Evolutionary conservation across 2,113 vertebrate genomes (phyloP).

Genomic region (Nycticebus coucang): DNA sequence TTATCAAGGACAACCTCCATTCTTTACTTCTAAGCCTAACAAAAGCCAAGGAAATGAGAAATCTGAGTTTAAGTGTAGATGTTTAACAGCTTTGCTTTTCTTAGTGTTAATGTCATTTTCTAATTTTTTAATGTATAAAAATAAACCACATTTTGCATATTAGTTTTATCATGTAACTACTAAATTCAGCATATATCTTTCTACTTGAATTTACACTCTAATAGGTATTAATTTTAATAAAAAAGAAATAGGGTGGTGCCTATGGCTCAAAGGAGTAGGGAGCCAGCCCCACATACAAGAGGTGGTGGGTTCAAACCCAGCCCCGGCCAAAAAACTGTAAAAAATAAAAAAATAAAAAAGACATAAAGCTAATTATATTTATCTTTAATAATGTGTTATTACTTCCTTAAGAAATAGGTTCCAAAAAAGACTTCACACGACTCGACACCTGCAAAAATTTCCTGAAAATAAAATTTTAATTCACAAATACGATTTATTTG

Average conservation of each 20-base stretch:
- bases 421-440: background rate
- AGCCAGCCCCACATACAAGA: too few species aligned
- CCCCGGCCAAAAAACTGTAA: too few species aligned
- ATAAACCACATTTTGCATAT: background rate
- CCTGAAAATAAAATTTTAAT: background rate
- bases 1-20: background rate
- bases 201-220: slow-evolving; percentile 33
- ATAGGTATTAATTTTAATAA: slow-evolving; percentile 62
- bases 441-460: background rate
- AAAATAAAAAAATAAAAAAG: slow-evolving; percentile 23
- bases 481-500: background rate
- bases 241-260: background rate
- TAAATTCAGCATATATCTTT: slow-evolving; percentile 55
- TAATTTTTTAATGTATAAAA: background rate
- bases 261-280: too few species aligned
- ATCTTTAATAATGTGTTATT: background rate
- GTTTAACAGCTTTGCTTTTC: background rate
- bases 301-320: too few species aligned
- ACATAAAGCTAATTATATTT: slow-evolving; percentile 53
- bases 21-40: background rate
- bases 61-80: background rate
- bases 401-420: background rate
- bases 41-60: background rate
- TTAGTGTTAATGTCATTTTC: slow-evolving; percentile 4
- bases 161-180: slow-evolving; percentile 56